Percentiles rank a stretch among this genome's conserved stretches.
Evolutionary conservation across 2,113 vertebrate species (phyloP).

Genomic region (Sphaerodactylus townsendi): DNA sequence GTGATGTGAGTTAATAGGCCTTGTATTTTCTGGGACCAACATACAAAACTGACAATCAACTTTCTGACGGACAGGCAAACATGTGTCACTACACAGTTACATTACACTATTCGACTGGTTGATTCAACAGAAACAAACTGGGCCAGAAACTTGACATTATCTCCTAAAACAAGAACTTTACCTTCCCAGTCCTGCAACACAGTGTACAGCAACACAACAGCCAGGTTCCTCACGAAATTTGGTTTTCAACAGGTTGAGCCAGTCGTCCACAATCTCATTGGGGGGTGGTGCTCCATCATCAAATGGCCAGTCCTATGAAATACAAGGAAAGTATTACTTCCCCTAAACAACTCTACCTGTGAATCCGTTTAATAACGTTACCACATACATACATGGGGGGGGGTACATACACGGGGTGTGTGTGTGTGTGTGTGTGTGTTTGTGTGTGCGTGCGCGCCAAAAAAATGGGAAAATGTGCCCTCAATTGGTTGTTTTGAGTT

Average conservation of each 20-base stretch:
- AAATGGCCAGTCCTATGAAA: constrained; percentile 93
- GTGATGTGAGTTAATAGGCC: not conserved
- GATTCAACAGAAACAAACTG: not conserved
- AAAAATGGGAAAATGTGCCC: not conserved
- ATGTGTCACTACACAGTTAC: not conserved
- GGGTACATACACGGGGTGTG: too few species aligned
- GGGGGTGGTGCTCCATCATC: constrained; percentile 96
- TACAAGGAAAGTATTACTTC: not conserved
- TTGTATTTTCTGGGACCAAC: not conserved
- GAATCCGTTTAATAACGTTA: too few species aligned
- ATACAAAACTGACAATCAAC: not conserved
- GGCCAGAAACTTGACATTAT: not conserved
- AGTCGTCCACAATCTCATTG: constrained; percentile 94
- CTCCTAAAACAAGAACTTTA: constrained; percentile 50
- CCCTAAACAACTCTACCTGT: not conserved
- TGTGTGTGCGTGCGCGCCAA: too few species aligned
- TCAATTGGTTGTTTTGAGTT: too few species aligned
- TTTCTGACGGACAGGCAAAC: not conserved
- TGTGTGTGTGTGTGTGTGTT: too few species aligned
- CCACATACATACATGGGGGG: too few species aligned
- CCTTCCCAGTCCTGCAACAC: constrained; percentile 94
- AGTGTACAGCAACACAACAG: constrained; percentile 96
- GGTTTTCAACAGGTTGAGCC: constrained; percentile 93
- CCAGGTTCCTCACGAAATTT: constrained; percentile 96
- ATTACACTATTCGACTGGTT: too few species aligned